Conservation (phyloP, 2,797 vertebrate genomes). For the Chlorospingus flavigularis region DNA sequence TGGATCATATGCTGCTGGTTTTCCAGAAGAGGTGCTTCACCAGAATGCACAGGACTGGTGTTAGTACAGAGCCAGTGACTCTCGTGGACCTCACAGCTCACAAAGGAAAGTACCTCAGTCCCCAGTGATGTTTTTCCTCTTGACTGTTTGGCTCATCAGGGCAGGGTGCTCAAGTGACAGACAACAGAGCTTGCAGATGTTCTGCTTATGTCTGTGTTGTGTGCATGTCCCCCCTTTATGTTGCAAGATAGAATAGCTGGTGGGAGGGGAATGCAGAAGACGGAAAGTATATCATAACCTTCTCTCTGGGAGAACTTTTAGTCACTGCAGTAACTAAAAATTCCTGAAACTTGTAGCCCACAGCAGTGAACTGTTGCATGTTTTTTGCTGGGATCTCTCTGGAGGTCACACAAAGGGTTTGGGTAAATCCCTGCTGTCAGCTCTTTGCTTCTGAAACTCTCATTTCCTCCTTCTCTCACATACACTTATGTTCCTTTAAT, state of each 20-base stretch:
- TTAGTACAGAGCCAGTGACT: not conserved
- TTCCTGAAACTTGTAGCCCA: not conserved
- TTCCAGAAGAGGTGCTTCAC: not conserved
- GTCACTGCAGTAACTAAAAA: not conserved
- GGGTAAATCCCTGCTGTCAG: constrained; percentile 32
- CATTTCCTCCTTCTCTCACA: constrained; percentile 65
- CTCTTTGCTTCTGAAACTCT: constrained; percentile 55
- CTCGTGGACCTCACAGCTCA: not conserved
- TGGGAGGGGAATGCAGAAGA: not conserved
- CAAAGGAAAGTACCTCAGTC: not conserved
- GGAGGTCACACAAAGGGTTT: constrained; percentile 19
- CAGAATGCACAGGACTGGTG: not conserved
- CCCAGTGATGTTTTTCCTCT: not conserved
- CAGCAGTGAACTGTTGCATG: not conserved
- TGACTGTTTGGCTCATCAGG: not conserved
- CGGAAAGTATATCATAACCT: not conserved
- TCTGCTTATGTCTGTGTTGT: not conserved
- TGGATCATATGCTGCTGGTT: not conserved
- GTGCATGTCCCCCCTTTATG: not conserved
- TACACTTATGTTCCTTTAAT: constrained; percentile 37
- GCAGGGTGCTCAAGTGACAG: not conserved
- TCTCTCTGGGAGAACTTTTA: not conserved
- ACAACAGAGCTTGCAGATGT: not conserved
- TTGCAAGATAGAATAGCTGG: not conserved
- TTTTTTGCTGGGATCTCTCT: not conserved